A percentile compares a stretch with the other conserved stretches of the same genome.
Conservation (phyloP, 2,113 vertebrate species). For the Stercorarius parasiticus region DNA sequence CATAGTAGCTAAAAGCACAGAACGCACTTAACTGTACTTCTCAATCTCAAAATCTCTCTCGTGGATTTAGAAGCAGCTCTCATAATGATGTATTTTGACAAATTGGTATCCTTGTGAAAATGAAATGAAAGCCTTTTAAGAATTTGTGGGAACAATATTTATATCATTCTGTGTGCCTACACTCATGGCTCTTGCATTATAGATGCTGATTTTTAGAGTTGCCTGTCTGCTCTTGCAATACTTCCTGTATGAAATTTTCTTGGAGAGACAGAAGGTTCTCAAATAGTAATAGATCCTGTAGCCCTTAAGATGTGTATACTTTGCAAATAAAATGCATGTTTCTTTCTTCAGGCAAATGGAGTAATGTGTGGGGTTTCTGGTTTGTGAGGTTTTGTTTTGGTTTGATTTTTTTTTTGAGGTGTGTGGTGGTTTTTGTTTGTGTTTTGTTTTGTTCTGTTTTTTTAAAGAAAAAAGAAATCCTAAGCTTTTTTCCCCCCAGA, state of each 20-base stretch:
- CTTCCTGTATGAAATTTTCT: background rate
- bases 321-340: background rate
- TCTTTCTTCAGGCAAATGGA: background rate
- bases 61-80: background rate
- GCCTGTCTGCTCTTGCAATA: background rate
- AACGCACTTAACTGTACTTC: background rate
- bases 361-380: background rate
- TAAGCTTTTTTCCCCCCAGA: background rate
- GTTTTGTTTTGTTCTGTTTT: background rate
- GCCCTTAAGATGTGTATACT: background rate
- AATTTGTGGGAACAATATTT: background rate
- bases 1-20: background rate
- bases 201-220: background rate
- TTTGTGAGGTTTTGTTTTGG: background rate
- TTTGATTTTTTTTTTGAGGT: background rate
- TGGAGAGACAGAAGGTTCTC: background rate
- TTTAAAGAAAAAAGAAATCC: background rate
- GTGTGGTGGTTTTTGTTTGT: background rate
- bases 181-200: background rate
- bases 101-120: background rate
- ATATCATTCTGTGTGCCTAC: background rate
- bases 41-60: background rate
- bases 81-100: background rate
- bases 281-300: background rate
- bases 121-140: background rate